Evolutionary conservation across 2,797 vertebrate genomes (phyloP).

Genomic region (Pangasius sanitwongsei): DNA sequence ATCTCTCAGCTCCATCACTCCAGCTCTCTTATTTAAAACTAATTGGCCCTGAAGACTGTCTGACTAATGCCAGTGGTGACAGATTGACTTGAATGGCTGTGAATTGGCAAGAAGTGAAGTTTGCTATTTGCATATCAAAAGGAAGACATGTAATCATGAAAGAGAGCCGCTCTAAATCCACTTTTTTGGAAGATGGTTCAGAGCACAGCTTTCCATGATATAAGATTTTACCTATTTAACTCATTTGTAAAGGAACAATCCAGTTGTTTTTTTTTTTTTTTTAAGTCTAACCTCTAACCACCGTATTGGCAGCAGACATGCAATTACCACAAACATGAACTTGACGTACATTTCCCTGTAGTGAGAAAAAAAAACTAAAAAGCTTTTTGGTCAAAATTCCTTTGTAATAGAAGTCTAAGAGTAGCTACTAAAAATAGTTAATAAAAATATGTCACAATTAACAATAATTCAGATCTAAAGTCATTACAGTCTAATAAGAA

Average conservation of each 20-base stretch:
- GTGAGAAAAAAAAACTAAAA: neutral
- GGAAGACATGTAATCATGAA: conserved; percentile 26
- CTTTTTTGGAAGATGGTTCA: conserved; percentile 7
- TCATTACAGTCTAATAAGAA: neutral
- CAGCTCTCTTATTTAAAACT: conserved; percentile 36
- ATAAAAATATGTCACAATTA: neutral
- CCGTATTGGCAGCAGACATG: neutral
- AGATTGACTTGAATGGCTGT: conserved; percentile 31
- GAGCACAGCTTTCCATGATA: neutral
- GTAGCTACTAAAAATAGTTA: neutral
- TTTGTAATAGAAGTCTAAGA: neutral
- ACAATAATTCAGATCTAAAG: neutral
- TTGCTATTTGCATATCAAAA: conserved; percentile 39
- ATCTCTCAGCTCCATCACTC: conserved; percentile 48
- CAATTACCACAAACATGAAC: neutral
- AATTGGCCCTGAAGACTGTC: conserved; percentile 48
- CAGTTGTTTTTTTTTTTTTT: neutral
- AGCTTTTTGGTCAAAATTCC: neutral
- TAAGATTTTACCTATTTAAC: neutral
- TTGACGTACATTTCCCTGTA: neutral
- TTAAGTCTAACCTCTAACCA: neutral
- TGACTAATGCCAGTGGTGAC: conserved; percentile 54
- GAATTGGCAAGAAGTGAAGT: conserved; percentile 29
- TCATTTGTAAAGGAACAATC: neutral
- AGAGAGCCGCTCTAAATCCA: conserved; percentile 22